Percentiles rank a stretch among this genome's conserved stretches.
phyloP scores from a whole-genome alignment of 2,888 invertebrate species.

The Drosophila pseudotalamancana region DNA sequence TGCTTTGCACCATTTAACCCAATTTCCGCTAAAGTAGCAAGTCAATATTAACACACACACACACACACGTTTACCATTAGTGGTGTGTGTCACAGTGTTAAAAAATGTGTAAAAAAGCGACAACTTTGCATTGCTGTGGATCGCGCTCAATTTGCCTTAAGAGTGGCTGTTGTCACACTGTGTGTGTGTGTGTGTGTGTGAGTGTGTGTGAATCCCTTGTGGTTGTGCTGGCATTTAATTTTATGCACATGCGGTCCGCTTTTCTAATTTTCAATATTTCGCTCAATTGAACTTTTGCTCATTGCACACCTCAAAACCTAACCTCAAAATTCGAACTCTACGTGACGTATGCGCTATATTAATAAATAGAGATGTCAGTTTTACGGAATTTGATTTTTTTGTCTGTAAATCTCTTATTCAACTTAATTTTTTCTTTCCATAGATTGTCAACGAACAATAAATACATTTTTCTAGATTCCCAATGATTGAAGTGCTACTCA shows the following conservation, averaged over 20 bases:
- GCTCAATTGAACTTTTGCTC: slow-evolving; percentile 48
- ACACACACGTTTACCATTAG: slow-evolving; percentile 13
- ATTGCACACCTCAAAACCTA: background rate
- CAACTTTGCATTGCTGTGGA: slow-evolving; percentile 43
- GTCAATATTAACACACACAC: slow-evolving; percentile 57
- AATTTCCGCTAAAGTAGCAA: slow-evolving; percentile 61
- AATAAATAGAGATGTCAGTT: no score
- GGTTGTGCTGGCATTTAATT: slow-evolving; percentile 52
- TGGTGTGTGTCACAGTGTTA: slow-evolving; percentile 36
- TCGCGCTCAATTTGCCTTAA: slow-evolving; percentile 54
- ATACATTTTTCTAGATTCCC: no score
- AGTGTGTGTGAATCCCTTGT: slow-evolving; percentile 4
- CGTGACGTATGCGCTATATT: background rate
- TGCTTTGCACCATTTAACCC: slow-evolving; percentile 65
- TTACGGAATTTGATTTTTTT: no score
- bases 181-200: background rate
- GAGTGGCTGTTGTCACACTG: slow-evolving; percentile 33
- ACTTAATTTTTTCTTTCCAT: no score
- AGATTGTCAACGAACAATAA: no score
- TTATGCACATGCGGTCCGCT: slow-evolving; percentile 51
- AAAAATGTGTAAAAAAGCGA: slow-evolving; percentile 31
- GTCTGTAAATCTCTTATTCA: no score
- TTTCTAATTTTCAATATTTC: slow-evolving; percentile 61
- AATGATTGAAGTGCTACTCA: no score
- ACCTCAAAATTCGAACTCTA: slow-evolving; percentile 1